Conservation (phyloP, 2,113 vertebrate species). For the Myotis brandtii region DNA sequence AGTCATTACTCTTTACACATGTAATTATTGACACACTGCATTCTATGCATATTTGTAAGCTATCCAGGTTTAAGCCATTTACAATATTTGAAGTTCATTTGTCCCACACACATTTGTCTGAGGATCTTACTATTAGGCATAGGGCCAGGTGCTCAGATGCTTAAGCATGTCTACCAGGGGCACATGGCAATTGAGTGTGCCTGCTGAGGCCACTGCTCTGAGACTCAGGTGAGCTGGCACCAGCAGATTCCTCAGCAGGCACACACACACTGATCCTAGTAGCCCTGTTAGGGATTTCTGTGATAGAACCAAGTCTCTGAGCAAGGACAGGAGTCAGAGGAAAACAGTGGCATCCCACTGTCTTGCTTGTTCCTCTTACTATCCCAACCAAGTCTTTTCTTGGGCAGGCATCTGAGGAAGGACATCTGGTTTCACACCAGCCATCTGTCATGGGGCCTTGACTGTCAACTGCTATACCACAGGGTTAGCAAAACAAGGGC, state of each 20-base stretch:
- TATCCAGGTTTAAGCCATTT: constrained; percentile 2
- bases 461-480: not conserved
- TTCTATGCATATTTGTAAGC: constrained; percentile 1
- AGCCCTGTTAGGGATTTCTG: not conserved
- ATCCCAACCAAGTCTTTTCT: not conserved
- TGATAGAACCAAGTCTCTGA: constrained; percentile 6
- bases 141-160: not conserved
- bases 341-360: not conserved
- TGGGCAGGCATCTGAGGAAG: not conserved
- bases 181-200: not conserved
- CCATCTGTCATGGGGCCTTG: not conserved
- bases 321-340: not conserved
- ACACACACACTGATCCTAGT: not conserved
- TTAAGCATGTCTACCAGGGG: not conserved
- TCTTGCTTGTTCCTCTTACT: not conserved
- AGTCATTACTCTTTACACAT: not conserved
- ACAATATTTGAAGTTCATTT: not conserved
- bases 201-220: not conserved
- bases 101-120: not conserved
- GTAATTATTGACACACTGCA: not conserved
- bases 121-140: not conserved
- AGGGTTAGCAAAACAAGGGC: not conserved
- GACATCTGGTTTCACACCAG: constrained; percentile 14
- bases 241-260: not conserved
- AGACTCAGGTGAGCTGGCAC: not conserved